phyloP scores from a whole-genome alignment of 2,888 invertebrate species.

The Rotaria socialis region DNA sequence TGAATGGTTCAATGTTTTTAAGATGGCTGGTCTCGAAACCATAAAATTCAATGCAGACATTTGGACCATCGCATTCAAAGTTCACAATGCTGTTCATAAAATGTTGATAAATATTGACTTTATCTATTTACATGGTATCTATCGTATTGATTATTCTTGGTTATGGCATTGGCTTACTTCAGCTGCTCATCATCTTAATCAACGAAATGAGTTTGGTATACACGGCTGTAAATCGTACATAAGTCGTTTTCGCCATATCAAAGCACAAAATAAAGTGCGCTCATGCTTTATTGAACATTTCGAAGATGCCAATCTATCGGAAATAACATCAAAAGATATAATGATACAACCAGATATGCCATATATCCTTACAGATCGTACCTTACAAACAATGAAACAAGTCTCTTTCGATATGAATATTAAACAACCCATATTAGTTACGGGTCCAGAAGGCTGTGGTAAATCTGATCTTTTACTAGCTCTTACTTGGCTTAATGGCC shows the following conservation, averaged over 20 bases:
- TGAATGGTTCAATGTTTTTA: background rate
- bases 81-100: background rate
- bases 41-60: background rate
- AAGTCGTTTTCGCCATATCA: background rate
- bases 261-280: background rate
- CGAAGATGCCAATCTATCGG: no score
- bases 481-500: background rate
- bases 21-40: no score
- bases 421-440: background rate
- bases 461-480: background rate
- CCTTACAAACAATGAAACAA: background rate
- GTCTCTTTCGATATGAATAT: background rate
- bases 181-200: background rate
- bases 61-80: background rate
- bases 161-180: background rate
- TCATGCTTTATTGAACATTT: background rate
- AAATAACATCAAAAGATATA: no score
- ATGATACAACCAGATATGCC: background rate
- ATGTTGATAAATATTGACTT: background rate
- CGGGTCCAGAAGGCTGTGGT: background rate
- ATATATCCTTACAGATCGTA: background rate
- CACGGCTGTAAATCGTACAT: background rate
- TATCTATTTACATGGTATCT: background rate
- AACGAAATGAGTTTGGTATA: background rate
- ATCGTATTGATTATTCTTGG: background rate